These are phyloP conservation scores for Drosophila erecta DNA, from an alignment of 1,140 invertebrate genomes.

Conservation along the genomic window DNA sequence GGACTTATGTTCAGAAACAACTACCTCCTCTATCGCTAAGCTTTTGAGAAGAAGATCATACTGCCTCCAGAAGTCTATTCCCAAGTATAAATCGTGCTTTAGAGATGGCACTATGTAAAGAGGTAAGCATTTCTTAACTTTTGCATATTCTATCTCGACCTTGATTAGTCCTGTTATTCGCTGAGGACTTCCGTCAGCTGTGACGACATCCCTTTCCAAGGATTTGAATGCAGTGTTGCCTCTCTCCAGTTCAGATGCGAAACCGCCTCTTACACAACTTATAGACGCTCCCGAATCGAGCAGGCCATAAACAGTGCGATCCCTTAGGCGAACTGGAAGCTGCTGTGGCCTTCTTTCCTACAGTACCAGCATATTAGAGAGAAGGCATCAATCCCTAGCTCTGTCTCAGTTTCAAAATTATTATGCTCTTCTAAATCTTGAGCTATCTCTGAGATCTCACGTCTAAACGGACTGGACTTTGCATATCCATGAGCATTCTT, in stretches of 20 bases:
- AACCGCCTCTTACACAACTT: constrained; percentile 5
- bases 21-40: neutral
- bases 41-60: constrained; percentile 2
- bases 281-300: constrained; percentile 3
- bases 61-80: too few species aligned
- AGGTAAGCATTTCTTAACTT: neutral
- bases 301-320: constrained; percentile 2
- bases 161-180: neutral
- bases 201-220: neutral
- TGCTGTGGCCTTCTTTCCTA: neutral
- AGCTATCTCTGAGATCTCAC: neutral
- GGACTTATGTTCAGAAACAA: neutral
- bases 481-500: constrained; percentile 1
- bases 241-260: neutral
- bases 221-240: neutral
- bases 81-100: too few species aligned
- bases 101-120: too few species aligned
- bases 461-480: neutral
- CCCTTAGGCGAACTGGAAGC: neutral
- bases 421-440: neutral
- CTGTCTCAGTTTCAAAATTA: neutral
- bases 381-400: neutral
- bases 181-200: constrained; percentile 1
- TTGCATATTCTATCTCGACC: neutral
- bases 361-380: neutral